Base-by-base conservation (phyloP, 2,888 invertebrate genomes). In the Watsonalla binaria region DNA sequence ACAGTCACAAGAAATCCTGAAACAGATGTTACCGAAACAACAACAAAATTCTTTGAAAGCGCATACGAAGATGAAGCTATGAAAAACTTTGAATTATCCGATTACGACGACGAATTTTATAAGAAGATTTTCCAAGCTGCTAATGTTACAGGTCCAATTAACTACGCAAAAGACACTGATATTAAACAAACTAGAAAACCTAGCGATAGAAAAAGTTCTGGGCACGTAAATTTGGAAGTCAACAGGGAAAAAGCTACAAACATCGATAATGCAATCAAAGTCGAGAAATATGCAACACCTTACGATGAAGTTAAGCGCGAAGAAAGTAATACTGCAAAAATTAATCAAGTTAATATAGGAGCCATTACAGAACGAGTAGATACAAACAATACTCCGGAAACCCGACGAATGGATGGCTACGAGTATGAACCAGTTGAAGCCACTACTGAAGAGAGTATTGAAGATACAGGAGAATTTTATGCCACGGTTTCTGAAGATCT, bases 401-500 rank as follows among this genome's bases (percentile, higher is more conserved):
- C 42, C 11, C 42, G 42, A 9, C 42, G 42, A 11, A 11, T 42
- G 42, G 42, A 42, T 2, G 42, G 11, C 8, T 5, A 8, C 11
- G 9, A 42, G 9, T 4, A 47, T 6, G 53, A 48, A 42, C 6
- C 13, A 51, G 45, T 9, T 48, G 42, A 39, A 14, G 9, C 39
- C 9, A 33, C 46, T 51, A 52, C 0, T 51, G 60, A 6, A 54
- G 51, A 6, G 49, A 60, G 54, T 33, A 33, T 34, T 0, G 57
- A 57, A 54, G 53, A 57, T 0, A 9, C 37, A 0, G 34, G 45
- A 0, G 54, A 53, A 0, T 59, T 66, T 6, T 58, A 55, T 0
- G 61, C 61, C 6, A 8, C 15, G 0, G 49, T 61, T 5, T 70
- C 74, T 0, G 54, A 51, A 0, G 71, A 76, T n/a, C 52, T 54